Base-by-base conservation (phyloP, 2,888 invertebrate genomes). In the Augiades crinisus region DNA sequence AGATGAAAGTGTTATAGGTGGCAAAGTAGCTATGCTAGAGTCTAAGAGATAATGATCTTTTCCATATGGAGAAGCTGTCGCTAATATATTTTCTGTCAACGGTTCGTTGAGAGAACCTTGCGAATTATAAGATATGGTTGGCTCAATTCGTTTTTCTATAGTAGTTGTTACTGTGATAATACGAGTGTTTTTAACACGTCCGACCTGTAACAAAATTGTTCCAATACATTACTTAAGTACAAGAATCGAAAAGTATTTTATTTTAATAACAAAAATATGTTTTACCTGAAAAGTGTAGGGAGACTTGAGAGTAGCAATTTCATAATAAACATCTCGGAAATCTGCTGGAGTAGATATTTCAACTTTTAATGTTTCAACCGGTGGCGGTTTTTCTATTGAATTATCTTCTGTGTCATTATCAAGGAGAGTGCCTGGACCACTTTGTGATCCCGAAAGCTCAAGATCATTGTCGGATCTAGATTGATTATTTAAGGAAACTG, bases 241-340 rank as follows among this genome's bases (percentile, higher is more conserved):
- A 7, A 5, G 6, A 14, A 61, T 17, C 3, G 21, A 6, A 7
- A n/a, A 13, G 16, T 24, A 21, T 2, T 22, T 13, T 13, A 22
- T 22, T 6, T 6, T n/a, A n/a, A n/a, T n/a, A n/a, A n/a, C n/a
- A n/a, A n/a, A n/a, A n/a, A n/a, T n/a, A n/a, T n/a, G n/a, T n/a
- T n/a, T n/a, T n/a, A 96, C 96, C 93, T 96, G 96, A 83, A 96
- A 97, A 52, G 95, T 94, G 70, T 96, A 97, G 2, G 97, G 96
- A 55, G 96, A 96, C 78, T 95, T 96, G 61, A 97, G 95, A 1
- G 97, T 97, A 30, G 96, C 96, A 65, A 97, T 95, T 90, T 97
- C 95, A 71, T 95, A 96, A 72, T 97, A 96, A 59, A 95, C 92
- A 77, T 96, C 95, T 74, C 92, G 93, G 68, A 96, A 95, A 75